Base-by-base conservation (phyloP, 2,888 invertebrate genomes). In the Chymomyza caudatula region DNA sequence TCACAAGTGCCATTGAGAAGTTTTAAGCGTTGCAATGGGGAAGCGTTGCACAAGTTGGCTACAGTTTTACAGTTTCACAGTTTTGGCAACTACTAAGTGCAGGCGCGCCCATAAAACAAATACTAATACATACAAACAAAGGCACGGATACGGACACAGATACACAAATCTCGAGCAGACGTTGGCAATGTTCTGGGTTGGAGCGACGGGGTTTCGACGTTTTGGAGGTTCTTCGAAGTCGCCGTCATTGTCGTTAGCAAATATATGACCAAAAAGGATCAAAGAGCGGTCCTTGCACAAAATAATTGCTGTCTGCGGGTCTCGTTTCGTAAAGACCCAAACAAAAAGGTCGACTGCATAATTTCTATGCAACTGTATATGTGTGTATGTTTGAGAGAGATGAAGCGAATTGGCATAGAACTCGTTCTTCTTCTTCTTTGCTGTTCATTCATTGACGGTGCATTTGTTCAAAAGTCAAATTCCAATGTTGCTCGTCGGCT, bases 181-280 rank as follows among this genome's bases (percentile, higher is more conserved):
- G 73, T 60, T 83, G 71, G 4, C n/a, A 13, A 17, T 47, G 47
- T 47, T 19, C 17, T 47, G 19, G 17, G 47, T 1, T 17, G 47
- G 5, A 15, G 47, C 1, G 19, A 0, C 17, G 19, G 47, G 5
- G 47, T 2, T 19, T n/a, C n/a, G n/a, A n/a, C n/a, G n/a, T n/a
- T n/a, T n/a, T n/a, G n/a, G n/a, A 17, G 47, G 1, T 37, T 8
- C 29, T 37, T 19, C 15, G 47, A 13, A 19, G 47, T 67, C 44
- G 57, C 20, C 60, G 29, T 68, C 81, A 80, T 84, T 80, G 81
- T 86, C 81, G 81, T 86, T 86, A 73, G 84, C 69, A 82, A 84
- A 82, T 82, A 86, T 86, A 86, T 84, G 81, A 68, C 73, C 86
- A 73, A 76, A 81, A 71, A 76, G 80, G 80, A 80, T 80, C 80